Evolutionary conservation across 2,113 vertebrate genomes (phyloP).

Genomic region (Pteronura brasiliensis): DNA sequence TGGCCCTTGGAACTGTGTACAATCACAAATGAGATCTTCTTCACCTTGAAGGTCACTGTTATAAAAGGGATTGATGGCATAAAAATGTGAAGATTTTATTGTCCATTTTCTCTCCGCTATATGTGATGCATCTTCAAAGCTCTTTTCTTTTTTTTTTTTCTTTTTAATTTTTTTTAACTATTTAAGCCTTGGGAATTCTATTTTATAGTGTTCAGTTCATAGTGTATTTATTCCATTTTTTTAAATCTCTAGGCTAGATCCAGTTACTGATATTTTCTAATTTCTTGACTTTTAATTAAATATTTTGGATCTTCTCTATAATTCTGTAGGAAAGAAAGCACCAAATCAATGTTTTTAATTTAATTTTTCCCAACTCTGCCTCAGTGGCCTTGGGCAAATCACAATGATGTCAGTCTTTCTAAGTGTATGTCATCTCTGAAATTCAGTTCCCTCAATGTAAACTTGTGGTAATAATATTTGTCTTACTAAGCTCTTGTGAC

Average conservation of each 20-base stretch:
- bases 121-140: background rate
- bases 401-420: background rate
- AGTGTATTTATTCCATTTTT: background rate
- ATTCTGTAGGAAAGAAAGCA: background rate
- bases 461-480: background rate
- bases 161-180: background rate
- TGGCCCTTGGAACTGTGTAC: background rate
- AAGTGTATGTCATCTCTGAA: slow-evolving; percentile 8
- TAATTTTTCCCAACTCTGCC: background rate
- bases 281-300: slow-evolving; percentile 18
- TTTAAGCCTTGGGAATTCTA: background rate
- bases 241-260: background rate
- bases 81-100: background rate
- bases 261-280: background rate
- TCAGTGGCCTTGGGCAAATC: background rate
- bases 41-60: background rate
- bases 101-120: background rate
- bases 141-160: background rate
- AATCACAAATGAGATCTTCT: background rate
- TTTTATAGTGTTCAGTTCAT: background rate
- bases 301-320: background rate
- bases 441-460: background rate
- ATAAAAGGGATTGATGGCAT: background rate
- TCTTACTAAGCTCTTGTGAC: background rate
- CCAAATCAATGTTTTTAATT: background rate